phyloP scores from a whole-genome alignment of 2,797 vertebrate genomes.

The Champsocephalus esox region DNA sequence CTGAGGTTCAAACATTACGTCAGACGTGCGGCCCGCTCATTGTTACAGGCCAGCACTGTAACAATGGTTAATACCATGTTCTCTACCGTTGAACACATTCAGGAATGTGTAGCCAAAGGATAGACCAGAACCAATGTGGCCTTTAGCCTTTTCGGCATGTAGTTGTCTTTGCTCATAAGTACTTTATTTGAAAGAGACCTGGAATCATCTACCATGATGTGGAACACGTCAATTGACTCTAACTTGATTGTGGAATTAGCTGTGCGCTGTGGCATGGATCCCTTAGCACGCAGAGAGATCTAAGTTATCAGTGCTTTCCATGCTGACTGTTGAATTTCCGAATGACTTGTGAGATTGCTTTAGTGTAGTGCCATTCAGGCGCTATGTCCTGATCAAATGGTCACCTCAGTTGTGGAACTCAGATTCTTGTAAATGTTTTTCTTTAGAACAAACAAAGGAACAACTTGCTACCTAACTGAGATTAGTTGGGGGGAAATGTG shows the following conservation, averaged over 20 bases:
- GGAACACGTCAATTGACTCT: conserved; percentile 35
- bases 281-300: conserved; percentile 17
- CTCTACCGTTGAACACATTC: conserved; percentile 28
- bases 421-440: not conserved
- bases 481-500: not conserved
- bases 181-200: conserved; percentile 26
- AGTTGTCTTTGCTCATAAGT: not conserved
- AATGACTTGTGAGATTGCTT: conserved; percentile 5
- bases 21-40: conserved; percentile 52
- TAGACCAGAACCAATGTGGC: conserved; percentile 43
- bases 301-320: conserved; percentile 29
- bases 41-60: conserved; percentile 51
- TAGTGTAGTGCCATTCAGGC: conserved; percentile 5
- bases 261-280: conserved; percentile 23
- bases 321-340: conserved; percentile 45
- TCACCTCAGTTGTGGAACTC: not conserved
- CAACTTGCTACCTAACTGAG: not conserved
- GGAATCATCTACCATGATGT: conserved; percentile 19
- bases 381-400: conserved; percentile 1
- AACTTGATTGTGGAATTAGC: conserved; percentile 35
- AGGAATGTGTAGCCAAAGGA: conserved; percentile 54
- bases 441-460: not conserved
- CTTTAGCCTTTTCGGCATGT: conserved; percentile 25
- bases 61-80: conserved; percentile 59
- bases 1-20: conserved; percentile 59